Evolutionary conservation across 2,113 vertebrate genomes (phyloP).

Genomic region (Dasyornis broadbenti): DNA sequence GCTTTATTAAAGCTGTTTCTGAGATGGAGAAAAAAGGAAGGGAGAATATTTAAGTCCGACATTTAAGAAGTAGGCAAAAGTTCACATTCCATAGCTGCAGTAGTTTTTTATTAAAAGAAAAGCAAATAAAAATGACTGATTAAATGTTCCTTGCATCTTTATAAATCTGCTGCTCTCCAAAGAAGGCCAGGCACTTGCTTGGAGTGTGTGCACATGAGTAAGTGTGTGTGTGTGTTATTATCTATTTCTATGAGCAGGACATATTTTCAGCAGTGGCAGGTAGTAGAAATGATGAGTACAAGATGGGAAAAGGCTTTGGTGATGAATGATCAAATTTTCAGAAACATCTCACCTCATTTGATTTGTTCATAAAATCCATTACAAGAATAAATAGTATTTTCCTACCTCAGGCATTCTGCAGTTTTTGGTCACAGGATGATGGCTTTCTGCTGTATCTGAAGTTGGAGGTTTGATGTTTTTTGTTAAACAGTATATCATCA

Average conservation of each 20-base stretch:
- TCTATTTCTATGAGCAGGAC: constrained; percentile 1
- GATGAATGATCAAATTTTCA: constrained; percentile 65
- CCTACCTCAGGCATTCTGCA: constrained; percentile 26
- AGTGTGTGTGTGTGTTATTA: not conserved
- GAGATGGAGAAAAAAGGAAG: not conserved
- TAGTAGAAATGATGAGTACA: constrained; percentile 51
- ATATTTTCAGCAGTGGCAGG: not conserved
- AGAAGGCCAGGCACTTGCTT: not conserved
- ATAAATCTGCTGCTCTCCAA: constrained; percentile 10
- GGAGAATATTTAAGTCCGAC: not conserved
- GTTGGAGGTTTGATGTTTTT: constrained; percentile 6
- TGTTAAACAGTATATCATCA: constrained; percentile 19
- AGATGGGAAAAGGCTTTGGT: constrained; percentile 40
- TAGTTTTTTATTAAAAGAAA: not conserved
- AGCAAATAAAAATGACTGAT: constrained; percentile 20
- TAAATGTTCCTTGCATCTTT: not conserved
- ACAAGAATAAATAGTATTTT: constrained; percentile 62
- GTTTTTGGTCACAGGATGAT: constrained; percentile 37
- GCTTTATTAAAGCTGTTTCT: not conserved
- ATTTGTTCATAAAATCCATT: constrained; percentile 63
- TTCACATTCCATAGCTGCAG: not conserved
- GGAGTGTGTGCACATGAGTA: not conserved
- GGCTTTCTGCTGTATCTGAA: constrained; percentile 36
- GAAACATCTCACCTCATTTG: constrained; percentile 57
- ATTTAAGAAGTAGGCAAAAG: not conserved